Evolutionary conservation across 2,888 invertebrate species (phyloP).

Genomic region (Dryobotodes eremita): DNA sequence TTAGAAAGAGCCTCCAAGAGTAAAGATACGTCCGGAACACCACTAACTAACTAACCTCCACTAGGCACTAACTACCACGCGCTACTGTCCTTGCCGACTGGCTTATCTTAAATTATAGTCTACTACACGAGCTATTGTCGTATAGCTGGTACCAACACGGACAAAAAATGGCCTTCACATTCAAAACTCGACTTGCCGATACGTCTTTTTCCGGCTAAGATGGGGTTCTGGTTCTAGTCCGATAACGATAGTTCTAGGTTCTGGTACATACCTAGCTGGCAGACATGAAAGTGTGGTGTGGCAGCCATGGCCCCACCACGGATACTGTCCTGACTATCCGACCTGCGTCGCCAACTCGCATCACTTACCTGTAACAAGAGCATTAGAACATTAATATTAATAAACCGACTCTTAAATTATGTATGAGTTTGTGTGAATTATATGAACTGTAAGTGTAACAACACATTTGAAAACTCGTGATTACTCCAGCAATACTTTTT

Average conservation of each 20-base stretch:
- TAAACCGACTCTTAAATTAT: background rate
- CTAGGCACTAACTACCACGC: background rate
- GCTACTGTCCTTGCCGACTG: background rate
- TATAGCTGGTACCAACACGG: background rate
- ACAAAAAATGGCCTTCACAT: conserved; percentile 34
- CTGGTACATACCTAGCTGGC: conserved; percentile 72
- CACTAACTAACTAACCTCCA: background rate
- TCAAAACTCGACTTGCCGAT: conserved; percentile 11
- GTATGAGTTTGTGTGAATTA: background rate
- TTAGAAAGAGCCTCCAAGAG: background rate
- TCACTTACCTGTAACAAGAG: conserved; percentile 80
- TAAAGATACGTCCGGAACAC: too few relatives aligned
- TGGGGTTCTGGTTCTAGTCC: background rate
- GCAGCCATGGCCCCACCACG: conserved; percentile 37
- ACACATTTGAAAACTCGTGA: background rate
- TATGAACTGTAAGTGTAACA: background rate
- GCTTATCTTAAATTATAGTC: background rate
- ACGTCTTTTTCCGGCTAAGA: conserved; percentile 1
- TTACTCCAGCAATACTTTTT: background rate
- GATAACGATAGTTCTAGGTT: background rate
- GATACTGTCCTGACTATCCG: conserved; percentile 35
- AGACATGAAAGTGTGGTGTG: conserved; percentile 68
- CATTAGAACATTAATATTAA: conserved; percentile 9
- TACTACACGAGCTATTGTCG: background rate
- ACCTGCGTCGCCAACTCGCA: conserved; percentile 41